phyloP scores from a whole-genome alignment of 53 echinoderm and acorn worm species.

The Patiria pectinifera region DNA sequence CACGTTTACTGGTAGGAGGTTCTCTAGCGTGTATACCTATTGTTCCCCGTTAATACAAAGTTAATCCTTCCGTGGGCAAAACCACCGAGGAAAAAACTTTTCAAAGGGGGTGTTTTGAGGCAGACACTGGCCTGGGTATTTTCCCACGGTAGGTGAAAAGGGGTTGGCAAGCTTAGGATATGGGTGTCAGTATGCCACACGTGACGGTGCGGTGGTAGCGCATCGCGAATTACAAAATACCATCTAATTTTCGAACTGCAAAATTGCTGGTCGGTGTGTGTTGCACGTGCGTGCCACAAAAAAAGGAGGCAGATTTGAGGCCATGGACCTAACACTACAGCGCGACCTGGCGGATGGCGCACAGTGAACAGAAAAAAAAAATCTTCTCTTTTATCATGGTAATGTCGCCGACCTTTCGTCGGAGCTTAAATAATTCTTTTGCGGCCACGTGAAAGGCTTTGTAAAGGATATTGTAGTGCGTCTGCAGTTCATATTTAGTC shows the following conservation, averaged over 20 bases:
- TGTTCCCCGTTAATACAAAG: slow-evolving; percentile 50
- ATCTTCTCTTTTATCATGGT: slow-evolving; percentile 52
- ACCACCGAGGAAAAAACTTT: slow-evolving; percentile 14
- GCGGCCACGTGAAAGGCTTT: slow-evolving; percentile 18
- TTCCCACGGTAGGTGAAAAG: slow-evolving; percentile 58
- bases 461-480: slow-evolving; percentile 8
- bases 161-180: slow-evolving; percentile 21
- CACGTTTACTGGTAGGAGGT: slow-evolving; percentile 1
- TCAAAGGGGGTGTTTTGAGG: slow-evolving; percentile 40
- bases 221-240: too few relatives aligned
- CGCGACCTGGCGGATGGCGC: slow-evolving; percentile 1
- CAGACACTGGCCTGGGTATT: slow-evolving; percentile 18
- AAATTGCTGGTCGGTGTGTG: neutral
- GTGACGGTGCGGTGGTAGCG: slow-evolving; percentile 3
- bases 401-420: slow-evolving; percentile 48
- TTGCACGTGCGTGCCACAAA: slow-evolving; percentile 26
- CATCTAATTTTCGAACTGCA: neutral
- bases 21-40: slow-evolving; percentile 8
- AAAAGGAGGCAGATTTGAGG: neutral
- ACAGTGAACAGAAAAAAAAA: neutral
- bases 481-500: neutral
- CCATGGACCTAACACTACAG: slow-evolving; percentile 3
- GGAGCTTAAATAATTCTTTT: slow-evolving; percentile 42
- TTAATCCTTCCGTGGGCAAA: slow-evolving; percentile 59
- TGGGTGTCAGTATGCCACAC: slow-evolving; percentile 22